Percentiles rank a stretch among this genome's conserved stretches.
These are phyloP conservation scores for Antheraea yamamai DNA, from an alignment of 2,888 invertebrate species.

Conservation along the genomic window DNA sequence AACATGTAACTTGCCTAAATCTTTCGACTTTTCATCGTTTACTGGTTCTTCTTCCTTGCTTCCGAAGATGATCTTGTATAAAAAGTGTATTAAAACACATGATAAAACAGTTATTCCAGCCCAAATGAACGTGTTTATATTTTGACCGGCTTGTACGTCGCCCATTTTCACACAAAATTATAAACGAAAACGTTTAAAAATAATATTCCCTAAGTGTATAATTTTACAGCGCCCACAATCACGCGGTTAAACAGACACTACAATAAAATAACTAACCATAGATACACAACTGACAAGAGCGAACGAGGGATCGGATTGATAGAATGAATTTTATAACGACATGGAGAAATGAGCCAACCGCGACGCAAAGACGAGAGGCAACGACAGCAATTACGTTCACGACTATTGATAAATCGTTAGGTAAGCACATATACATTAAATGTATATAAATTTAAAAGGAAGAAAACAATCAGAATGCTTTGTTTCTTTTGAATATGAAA, in stretches of 20 bases:
- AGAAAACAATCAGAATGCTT: too few relatives aligned
- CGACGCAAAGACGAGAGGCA: not conserved
- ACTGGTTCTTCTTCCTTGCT: conserved; percentile 63
- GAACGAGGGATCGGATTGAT: not conserved
- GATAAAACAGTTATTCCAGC: conserved; percentile 56
- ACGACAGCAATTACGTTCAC: not conserved
- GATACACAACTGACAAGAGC: conserved; percentile 34
- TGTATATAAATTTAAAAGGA: too few relatives aligned
- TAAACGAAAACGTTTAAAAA: conserved; percentile 41
- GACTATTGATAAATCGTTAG: not conserved
- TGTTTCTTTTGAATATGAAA: too few relatives aligned
- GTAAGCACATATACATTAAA: not conserved
- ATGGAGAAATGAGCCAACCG: not conserved
- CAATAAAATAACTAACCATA: conserved; percentile 44
- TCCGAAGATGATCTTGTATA: conserved; percentile 65
- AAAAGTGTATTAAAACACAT: conserved; percentile 65
- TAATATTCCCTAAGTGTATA: conserved; percentile 35
- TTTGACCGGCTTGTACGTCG: conserved; percentile 64
- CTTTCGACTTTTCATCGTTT: conserved; percentile 62
- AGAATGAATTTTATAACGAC: not conserved
- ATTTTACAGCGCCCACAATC: conserved; percentile 54
- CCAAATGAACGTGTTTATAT: conserved; percentile 54
- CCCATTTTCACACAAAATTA: conserved; percentile 74
- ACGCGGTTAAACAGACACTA: conserved; percentile 63
- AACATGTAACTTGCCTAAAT: conserved; percentile 54